These are phyloP conservation scores for Phorcus lineatus DNA, from an alignment of 2,888 invertebrate genomes.

Conservation along the genomic window DNA sequence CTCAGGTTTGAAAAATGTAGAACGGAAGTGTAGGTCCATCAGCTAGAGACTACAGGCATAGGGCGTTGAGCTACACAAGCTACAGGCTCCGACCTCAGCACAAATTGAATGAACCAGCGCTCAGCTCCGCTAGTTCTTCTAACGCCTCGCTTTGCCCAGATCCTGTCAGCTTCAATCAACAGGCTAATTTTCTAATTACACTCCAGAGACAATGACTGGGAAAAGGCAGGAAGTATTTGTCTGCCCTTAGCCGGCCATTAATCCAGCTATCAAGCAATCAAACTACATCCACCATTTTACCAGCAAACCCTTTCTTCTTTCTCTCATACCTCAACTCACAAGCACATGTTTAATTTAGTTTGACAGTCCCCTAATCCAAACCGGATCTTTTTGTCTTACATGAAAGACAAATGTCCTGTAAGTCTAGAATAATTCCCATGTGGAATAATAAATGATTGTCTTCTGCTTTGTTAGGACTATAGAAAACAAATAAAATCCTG, in stretches of 20 bases:
- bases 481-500: background rate
- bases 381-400: background rate
- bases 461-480: background rate
- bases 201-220: conserved; percentile 4
- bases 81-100: no score
- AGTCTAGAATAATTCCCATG: background rate
- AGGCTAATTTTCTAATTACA: conserved; percentile 8
- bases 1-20: no score
- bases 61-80: no score
- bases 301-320: background rate
- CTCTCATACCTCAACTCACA: background rate
- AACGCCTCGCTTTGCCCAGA: no score
- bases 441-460: background rate
- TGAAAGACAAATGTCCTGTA: background rate
- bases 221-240: conserved; percentile 4
- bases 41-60: no score
- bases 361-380: background rate
- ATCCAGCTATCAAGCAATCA: background rate
- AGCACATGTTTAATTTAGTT: background rate
- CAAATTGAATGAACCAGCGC: no score
- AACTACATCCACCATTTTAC: background rate
- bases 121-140: no score
- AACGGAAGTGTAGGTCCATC: no score
- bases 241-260: background rate
- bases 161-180: background rate